Evolutionary conservation across 30 jellyfish, hydroid and myxozoan genomes (phyloP).

Genomic region (Aurelia coerulea): DNA sequence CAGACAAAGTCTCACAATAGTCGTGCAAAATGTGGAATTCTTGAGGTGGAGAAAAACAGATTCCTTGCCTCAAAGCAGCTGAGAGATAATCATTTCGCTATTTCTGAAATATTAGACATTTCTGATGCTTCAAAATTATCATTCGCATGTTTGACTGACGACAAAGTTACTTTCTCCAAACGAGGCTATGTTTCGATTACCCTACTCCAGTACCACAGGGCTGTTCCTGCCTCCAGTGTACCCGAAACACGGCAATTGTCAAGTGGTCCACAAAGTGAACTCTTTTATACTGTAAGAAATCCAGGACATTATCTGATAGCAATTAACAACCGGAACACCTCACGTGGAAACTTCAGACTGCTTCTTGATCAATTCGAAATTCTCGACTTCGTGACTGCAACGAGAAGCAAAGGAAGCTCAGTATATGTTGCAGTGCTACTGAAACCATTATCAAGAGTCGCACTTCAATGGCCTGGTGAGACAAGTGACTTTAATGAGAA

Average conservation of each 20-base stretch:
- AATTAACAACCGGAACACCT: background rate
- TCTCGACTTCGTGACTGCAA: background rate
- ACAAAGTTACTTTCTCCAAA: background rate
- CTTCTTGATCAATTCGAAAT: background rate
- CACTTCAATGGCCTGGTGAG: background rate
- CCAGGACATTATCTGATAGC: slow-evolving; percentile 16
- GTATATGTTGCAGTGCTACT: background rate
- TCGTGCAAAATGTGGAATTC: slow-evolving; percentile 22
- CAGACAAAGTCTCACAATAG: background rate
- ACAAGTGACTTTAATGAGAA: background rate
- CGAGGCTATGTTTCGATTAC: slow-evolving; percentile 25
- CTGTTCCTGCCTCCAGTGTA: background rate
- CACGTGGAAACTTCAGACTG: background rate
- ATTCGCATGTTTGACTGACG: slow-evolving; percentile 29
- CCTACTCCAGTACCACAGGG: slow-evolving; percentile 15
- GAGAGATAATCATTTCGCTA: background rate
- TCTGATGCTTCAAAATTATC: background rate
- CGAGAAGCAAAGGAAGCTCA: background rate
- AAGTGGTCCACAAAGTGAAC: background rate
- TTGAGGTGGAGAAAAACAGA: background rate
- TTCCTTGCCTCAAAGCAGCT: background rate
- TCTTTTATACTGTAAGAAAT: background rate
- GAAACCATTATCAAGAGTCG: background rate
- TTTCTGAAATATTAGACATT: slow-evolving; percentile 12
- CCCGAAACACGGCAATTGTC: background rate